Base-by-base conservation (phyloP, 1,140 invertebrate genomes). In the Glomeris maerens region DNA sequence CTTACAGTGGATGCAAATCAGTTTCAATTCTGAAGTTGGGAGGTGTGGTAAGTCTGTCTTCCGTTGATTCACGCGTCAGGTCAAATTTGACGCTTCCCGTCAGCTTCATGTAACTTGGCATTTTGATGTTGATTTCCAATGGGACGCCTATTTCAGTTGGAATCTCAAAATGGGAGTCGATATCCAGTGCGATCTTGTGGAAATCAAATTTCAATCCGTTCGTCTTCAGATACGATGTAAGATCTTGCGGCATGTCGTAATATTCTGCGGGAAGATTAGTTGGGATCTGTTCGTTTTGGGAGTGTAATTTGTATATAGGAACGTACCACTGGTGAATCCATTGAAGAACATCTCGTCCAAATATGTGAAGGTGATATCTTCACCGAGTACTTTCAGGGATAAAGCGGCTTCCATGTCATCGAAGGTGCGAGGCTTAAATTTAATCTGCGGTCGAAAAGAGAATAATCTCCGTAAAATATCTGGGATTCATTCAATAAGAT, bases 91-190 rank as follows among this genome's bases (percentile, higher is more conserved):
- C 38, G n/a, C 56, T 40, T 14, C 49, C 50, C 31, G 52, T 55
- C 2, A 53, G 39, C 31, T 48, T 41, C 4, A 44, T 38, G 21
- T 50, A 49, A 1, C 38, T 5, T 0, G 55, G 52, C 27, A 47
- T 39, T 25, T 53, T 56, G 31, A 47, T 45, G 28, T 56, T 45
- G 17, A 57, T 49, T 0, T 44, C 17, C 14, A 56, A n/a, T 14
- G 56, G 56, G 5, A 57, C 20, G 2, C 56, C 56, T 2, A 53
- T 29, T 46, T 57, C 56, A 27, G 29, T 53, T 5, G 54, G 54
- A 2, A 57, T 47, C 2, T 51, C 7, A 27, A 53, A 55, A 5
- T 45, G 28, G n/a, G 39, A 25, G 21, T 57, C 56, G 7, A 49
- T 21, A 2, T 20, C 25, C 14, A 56, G n/a, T 13, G 52, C 28